Base-by-base conservation (phyloP, 2,888 invertebrate species). In the Lordiphosa fenestrarum region DNA sequence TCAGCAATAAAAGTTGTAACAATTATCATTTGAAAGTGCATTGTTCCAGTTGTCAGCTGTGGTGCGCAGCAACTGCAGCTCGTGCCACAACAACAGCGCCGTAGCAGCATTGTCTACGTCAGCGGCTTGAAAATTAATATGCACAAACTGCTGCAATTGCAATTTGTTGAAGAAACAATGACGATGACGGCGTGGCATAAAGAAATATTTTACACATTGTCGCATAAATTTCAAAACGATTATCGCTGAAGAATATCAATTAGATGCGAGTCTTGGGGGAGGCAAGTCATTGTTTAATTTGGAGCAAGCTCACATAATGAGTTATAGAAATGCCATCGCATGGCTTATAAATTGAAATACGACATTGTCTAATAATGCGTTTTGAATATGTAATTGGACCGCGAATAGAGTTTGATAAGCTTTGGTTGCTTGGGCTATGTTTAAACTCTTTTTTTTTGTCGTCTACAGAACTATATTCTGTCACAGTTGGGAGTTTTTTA, bases 21-120 rank as follows among this genome's bases (percentile, higher is more conserved):
- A 81, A 81, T 81, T 84, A 81, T 81, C 84, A 84, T 81, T 84
- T 81, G 74, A 84, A 81, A 81, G 73, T 81, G 84, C 78, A 81
- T 81, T 81, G 81, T 81, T 77, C 77, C 72, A 77, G 73, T 81
- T 77, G 78, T 71, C 73, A 70, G 66, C 61, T 61, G 69, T 54
- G 73, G 62, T 61, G 66, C 30, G 69, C 38, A 37, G 54, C 59
- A 55, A 49, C 58, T 40, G 58, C 54, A 59, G 44, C 66, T 67
- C 73, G 76, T 80, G 80, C 70, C 71, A 53, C 33, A 58, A 30
- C 13, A 23, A 15, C 49, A 44, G 10, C 23, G 21, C 48, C 52
- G n/a, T 10, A 53, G 23, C 51, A 40, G 46, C 52, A 57, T 60
- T 61, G 52, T 54, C 63, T 50, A 59, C 68, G 49, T 54, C 64